Conservation (phyloP, 2,797 vertebrate species). For the Acipenser oxyrinchus region DNA sequence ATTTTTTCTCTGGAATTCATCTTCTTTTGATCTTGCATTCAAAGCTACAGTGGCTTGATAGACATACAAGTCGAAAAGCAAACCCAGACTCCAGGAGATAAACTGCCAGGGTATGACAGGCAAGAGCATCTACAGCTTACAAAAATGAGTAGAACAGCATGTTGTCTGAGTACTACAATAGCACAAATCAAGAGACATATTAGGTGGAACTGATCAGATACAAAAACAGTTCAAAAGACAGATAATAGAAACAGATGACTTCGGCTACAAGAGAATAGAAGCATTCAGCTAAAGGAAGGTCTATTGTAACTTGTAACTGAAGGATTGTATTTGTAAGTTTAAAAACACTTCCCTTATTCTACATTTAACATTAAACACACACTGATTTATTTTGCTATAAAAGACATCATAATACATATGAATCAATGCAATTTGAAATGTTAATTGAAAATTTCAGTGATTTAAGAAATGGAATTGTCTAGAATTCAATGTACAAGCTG, state of each 20-base stretch:
- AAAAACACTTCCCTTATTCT: no score
- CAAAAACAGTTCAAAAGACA: constrained; percentile 75
- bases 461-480: constrained; percentile 1
- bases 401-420: constrained; percentile 16
- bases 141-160: constrained; percentile 72
- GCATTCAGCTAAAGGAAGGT: constrained; percentile 21
- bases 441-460: no score
- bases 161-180: constrained; percentile 71
- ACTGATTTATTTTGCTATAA: no score
- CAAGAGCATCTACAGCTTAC: constrained; percentile 72
- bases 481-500: constrained; percentile 32
- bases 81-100: constrained; percentile 76
- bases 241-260: constrained; percentile 67
- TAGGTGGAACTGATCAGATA: constrained; percentile 79
- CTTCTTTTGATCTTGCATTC: constrained; percentile 87
- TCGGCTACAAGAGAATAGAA: constrained; percentile 29
- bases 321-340: no score
- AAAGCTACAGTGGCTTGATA: constrained; percentile 81
- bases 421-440: no score
- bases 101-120: constrained; percentile 79
- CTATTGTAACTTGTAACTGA: no score
- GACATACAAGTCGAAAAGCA: constrained; percentile 76
- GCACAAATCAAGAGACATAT: constrained; percentile 79
- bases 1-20: constrained; percentile 68
- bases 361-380: no score